phyloP scores from a whole-genome alignment of 2,888 invertebrate genomes.

The Zaprionus bogoriensis region DNA sequence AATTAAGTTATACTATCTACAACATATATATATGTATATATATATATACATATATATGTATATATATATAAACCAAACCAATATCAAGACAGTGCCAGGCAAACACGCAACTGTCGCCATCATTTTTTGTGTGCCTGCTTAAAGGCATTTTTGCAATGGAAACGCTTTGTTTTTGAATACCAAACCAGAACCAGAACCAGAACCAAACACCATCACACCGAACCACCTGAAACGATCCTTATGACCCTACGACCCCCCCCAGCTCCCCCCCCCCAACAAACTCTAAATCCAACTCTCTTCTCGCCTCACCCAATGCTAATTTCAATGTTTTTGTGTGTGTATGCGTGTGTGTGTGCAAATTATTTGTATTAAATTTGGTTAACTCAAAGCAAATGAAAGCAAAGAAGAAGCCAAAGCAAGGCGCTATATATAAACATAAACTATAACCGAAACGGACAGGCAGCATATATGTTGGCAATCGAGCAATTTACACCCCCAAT shows the following conservation, averaged over 20 bases:
- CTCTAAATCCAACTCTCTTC: slow-evolving; percentile 12
- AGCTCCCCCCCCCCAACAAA: slow-evolving; percentile 20
- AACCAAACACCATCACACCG: slow-evolving; percentile 39
- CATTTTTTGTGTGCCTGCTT: slow-evolving; percentile 50
- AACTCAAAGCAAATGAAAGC: slow-evolving; percentile 31
- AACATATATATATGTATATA: not conserved
- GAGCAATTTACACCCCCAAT: slow-evolving; percentile 77
- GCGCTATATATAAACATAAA: slow-evolving; percentile 16
- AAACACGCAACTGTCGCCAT: not conserved
- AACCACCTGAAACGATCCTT: slow-evolving; percentile 29
- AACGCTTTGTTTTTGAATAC: slow-evolving; percentile 64
- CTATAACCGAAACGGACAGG: slow-evolving; percentile 79
- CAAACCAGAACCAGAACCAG: slow-evolving; percentile 35
- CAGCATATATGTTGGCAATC: slow-evolving; percentile 84
- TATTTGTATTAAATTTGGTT: slow-evolving; percentile 80
- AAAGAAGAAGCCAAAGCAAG: slow-evolving; percentile 15
- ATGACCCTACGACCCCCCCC: no score
- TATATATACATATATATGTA: not conserved
- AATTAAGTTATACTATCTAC: slow-evolving; percentile 41
- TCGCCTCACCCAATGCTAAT: slow-evolving; percentile 62
- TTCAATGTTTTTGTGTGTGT: slow-evolving; percentile 75
- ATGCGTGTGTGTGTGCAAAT: slow-evolving; percentile 52
- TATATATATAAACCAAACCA: slow-evolving; percentile 31
- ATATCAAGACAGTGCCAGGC: slow-evolving; percentile 14
- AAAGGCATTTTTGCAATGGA: slow-evolving; percentile 53